These are phyloP conservation scores for Pteronura brasiliensis DNA, from an alignment of 2,113 vertebrate genomes.

Conservation along the genomic window DNA sequence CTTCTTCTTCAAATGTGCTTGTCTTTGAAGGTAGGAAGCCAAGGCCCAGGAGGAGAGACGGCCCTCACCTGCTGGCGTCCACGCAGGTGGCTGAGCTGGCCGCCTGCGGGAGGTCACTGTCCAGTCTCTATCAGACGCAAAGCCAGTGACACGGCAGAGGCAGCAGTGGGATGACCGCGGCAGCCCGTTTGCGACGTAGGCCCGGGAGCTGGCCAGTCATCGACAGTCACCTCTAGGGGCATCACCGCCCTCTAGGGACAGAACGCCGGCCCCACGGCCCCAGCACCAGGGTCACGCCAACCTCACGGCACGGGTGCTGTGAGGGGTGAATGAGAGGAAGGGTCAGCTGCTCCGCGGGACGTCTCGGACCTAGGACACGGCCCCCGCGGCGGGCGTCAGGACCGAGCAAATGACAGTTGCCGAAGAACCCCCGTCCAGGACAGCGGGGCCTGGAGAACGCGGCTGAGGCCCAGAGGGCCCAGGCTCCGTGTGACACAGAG, in stretches of 20 bases:
- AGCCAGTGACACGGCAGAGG: fast-evolving
- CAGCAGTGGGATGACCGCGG: fast-evolving
- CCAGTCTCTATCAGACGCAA: fast-evolving
- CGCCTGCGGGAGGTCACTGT: fast-evolving
- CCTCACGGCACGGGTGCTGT: background rate
- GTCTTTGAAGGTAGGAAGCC: background rate
- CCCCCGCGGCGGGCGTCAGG: background rate
- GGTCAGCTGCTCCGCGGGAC: background rate
- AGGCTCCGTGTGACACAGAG: background rate
- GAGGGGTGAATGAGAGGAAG: background rate
- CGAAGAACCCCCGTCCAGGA: background rate
- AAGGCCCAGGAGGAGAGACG: background rate
- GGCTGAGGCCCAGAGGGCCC: background rate
- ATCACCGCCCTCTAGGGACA: background rate
- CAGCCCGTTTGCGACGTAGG: fast-evolving
- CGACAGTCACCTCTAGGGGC: background rate
- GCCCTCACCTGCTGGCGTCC: fast-evolving
- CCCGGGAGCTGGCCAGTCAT: background rate
- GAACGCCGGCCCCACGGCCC: background rate
- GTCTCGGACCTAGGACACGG: background rate
- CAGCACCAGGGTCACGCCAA: background rate
- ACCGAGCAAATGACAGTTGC: background rate
- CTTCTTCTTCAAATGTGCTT: background rate
- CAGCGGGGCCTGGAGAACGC: background rate
- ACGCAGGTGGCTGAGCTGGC: fast-evolving